Evolutionary conservation across 2,797 vertebrate species (phyloP), one percentile per base, ranked within the genome.

Genomic region (Poecilia velifera): DNA sequence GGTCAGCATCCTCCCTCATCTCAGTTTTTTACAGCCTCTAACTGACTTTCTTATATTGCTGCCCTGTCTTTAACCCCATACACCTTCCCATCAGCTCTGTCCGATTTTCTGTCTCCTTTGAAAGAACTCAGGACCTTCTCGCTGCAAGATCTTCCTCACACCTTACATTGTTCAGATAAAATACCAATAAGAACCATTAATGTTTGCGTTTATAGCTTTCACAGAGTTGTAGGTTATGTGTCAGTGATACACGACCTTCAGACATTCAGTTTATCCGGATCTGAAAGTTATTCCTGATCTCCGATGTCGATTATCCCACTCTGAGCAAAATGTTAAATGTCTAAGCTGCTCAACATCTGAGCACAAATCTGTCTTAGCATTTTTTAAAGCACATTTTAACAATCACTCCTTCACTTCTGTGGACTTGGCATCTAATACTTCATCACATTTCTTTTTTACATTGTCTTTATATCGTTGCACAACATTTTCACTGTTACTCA

Each of bases 261-360:
- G 20, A 68, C 36, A 41, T 68, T 68, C 20, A 39, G 1, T 22
- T 41, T 7, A 39, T 39, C 64, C 0, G 1, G 36, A 68, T 36
- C 10, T 83, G 18, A 85, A 82, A 83, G 79, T 80, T 89, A 82
- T 82, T 83, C 45, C 76, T 90, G 84, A 91, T 82, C 83, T 80
- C 72, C 76, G 78, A 82, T 85, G 79, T 3, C 74, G 85, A 90
- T 92, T 90, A 92, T 86, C 81, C 79, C 72, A 43, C 71, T 64
- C 14, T 31, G 59, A 78, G 49, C 71, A 64, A 82, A 89, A 83
- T 76, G 80, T 91, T 88, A 87, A 78, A 81, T 83, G 86, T 80
- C 80, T 90, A 87, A 89, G 88, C 82, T 47, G 36, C 78, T 80
- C 39, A 74, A 78, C 89, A 87, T 83, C 78, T 51, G 59, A 64